Conservation (phyloP, 2,113 vertebrate genomes). For the Proteles cristata region DNA sequence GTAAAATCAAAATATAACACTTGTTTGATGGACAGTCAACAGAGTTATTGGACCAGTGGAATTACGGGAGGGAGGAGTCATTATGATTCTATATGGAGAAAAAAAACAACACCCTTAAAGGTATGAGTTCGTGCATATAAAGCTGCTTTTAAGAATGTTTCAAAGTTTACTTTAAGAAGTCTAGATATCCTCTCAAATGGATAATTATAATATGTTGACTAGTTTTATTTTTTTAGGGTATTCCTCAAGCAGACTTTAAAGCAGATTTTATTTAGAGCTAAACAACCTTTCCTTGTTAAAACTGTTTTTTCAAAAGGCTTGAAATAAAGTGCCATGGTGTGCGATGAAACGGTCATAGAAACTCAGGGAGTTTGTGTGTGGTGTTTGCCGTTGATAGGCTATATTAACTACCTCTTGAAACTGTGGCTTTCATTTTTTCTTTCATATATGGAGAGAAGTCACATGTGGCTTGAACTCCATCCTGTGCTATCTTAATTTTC, state of each 20-base stretch:
- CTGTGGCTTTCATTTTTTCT: neutral
- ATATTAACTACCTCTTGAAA: neutral
- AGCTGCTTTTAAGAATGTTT: neutral
- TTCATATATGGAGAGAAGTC: neutral
- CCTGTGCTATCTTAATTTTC: neutral
- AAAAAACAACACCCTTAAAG: neutral
- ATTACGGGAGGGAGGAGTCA: neutral
- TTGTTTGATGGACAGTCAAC: neutral
- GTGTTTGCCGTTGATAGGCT: neutral
- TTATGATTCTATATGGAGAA: neutral
- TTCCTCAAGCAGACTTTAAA: conserved; percentile 17
- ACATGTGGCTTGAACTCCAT: neutral
- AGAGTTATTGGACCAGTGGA: neutral
- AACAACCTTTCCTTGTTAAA: conserved; percentile 49
- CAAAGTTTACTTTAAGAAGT: neutral
- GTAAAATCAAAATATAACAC: neutral
- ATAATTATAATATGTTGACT: neutral
- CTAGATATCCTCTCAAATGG: neutral
- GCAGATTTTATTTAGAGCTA: conserved; percentile 47
- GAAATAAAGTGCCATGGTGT: neutral
- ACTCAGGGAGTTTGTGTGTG: neutral
- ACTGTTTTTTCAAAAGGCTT: conserved; percentile 37
- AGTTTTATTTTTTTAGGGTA: neutral
- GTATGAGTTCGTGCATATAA: neutral
- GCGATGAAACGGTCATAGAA: neutral